Evolutionary conservation across 2,888 invertebrate species (phyloP), one percentile per base, ranked within the genome.

Genomic region (Chymomyza fuscimana): DNA sequence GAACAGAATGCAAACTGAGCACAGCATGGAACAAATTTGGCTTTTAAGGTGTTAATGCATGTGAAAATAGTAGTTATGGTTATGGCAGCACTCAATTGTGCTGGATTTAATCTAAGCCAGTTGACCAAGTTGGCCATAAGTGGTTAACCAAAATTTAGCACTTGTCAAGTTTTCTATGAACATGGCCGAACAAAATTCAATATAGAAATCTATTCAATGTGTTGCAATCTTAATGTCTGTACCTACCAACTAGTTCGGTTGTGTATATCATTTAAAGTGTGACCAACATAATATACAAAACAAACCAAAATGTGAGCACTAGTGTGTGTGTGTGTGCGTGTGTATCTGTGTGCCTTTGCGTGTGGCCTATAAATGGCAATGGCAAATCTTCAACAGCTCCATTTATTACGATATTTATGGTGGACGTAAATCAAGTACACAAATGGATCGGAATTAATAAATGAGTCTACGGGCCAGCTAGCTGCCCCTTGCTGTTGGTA

Each of bases 381-480:
- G 51, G 73, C 77, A 69, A 78, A 69, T 70, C 65, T 79, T 74
- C 75, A 77, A 86, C 78, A 69, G 85, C 80, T 79, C 77, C 79
- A 86, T 86, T 86, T 89, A 86, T 86, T 84, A 79, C 75, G 77
- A 74, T 73, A 86, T 86, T 89, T 88, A 86, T 88, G 82, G 74
- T 77, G 69, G 74, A 73, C 81, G 86, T 89, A 89, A 89, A 89
- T 89, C 89, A 89, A 82, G 79, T 80, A 77, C 85, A 85, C 85
- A 87, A 89, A 89, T 89, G 89, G 89, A 87, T 89, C 79, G 89
- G 89, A 89, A 89, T 89, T 89, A 89, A 89, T 89, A 88, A 89
- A 89, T 89, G 87, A 80, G 79, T 79, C 78, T 81, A 64, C 77
- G 71, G 52, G 16, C 22, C 52, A 54, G 52, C 16, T 19, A 54